Conservation (phyloP, 2,113 vertebrate genomes). For the Hemicordylus capensis region DNA sequence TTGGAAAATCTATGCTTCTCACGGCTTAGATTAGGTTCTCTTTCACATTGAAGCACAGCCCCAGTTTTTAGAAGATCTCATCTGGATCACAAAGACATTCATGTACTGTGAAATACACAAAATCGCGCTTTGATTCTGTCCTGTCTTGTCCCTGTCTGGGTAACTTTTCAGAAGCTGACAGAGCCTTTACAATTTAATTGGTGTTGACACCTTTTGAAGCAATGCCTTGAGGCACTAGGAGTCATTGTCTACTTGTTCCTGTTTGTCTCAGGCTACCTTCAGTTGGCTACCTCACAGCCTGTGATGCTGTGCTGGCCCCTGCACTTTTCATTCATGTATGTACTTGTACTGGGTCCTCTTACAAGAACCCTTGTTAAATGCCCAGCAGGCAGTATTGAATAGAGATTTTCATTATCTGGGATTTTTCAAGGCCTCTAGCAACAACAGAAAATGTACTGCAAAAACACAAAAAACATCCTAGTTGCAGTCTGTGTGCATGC, state of each 20-base stretch:
- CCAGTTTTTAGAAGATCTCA: slow-evolving; percentile 52
- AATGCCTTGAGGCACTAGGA: slow-evolving; percentile 75
- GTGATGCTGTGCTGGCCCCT: slow-evolving; percentile 75
- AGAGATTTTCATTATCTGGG: slow-evolving; percentile 77
- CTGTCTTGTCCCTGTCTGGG: slow-evolving; percentile 75
- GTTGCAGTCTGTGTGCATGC: slow-evolving; percentile 67
- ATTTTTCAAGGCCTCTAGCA: slow-evolving; percentile 77
- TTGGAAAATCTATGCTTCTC: neutral
- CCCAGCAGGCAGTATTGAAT: slow-evolving; percentile 81
- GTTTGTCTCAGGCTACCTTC: slow-evolving; percentile 71
- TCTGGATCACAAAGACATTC: slow-evolving; percentile 57
- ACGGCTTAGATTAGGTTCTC: neutral
- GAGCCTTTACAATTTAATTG: slow-evolving; percentile 83
- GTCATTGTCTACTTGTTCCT: slow-evolving; percentile 78
- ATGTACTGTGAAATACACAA: slow-evolving; percentile 59
- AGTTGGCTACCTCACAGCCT: slow-evolving; percentile 75
- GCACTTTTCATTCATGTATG: slow-evolving; percentile 77
- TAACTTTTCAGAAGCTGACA: slow-evolving; percentile 80
- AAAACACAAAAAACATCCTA: slow-evolving; percentile 74
- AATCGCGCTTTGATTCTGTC: slow-evolving; percentile 73
- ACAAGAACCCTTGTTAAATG: slow-evolving; percentile 80
- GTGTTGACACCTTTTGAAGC: slow-evolving; percentile 83
- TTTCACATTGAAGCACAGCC: slow-evolving; percentile 39
- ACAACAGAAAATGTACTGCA: slow-evolving; percentile 68
- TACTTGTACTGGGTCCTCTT: slow-evolving; percentile 73